A percentile compares a stretch with the other conserved stretches of the same genome.
These are phyloP conservation scores for Phalacrocorax carbo DNA, from an alignment of 2,113 vertebrate species.

Conservation along the genomic window DNA sequence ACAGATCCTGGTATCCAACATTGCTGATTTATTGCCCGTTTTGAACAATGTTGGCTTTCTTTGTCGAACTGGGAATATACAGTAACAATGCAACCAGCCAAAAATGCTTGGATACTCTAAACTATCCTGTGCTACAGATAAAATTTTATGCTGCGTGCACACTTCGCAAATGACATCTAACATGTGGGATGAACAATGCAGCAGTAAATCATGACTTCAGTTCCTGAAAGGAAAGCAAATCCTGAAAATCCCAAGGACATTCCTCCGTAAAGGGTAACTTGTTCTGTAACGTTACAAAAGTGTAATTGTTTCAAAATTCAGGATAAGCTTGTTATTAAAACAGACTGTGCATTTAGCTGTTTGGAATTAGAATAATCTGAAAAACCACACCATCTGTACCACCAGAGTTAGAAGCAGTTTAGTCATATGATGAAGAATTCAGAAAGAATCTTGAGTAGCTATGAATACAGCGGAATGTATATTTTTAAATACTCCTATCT, in stretches of 20 bases:
- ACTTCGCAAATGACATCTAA: not conserved
- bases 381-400: slow-evolving; percentile 48
- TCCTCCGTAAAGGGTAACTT: not conserved
- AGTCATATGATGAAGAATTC: slow-evolving; percentile 37
- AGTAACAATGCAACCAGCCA: not conserved
- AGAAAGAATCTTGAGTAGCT: slow-evolving; percentile 20
- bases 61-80: slow-evolving; percentile 27
- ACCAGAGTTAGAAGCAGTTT: not conserved
- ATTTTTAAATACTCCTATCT: slow-evolving; percentile 27
- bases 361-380: slow-evolving; percentile 44
- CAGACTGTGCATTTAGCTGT: slow-evolving; percentile 14
- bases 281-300: slow-evolving; percentile 11
- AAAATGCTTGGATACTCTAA: not conserved
- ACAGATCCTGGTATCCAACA: not conserved
- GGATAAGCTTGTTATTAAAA: slow-evolving; percentile 37
- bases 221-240: slow-evolving; percentile 40
- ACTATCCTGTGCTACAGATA: not conserved
- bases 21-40: not conserved
- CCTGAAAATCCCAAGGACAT: slow-evolving; percentile 32
- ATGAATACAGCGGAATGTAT: not conserved
- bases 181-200: not conserved
- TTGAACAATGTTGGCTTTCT: not conserved
- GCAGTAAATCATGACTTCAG: not conserved
- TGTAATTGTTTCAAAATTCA: slow-evolving; percentile 33
- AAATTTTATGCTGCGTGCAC: not conserved